Evolutionary conservation across 2,113 vertebrate genomes (phyloP).

Genomic region (Anolis sagrei): DNA sequence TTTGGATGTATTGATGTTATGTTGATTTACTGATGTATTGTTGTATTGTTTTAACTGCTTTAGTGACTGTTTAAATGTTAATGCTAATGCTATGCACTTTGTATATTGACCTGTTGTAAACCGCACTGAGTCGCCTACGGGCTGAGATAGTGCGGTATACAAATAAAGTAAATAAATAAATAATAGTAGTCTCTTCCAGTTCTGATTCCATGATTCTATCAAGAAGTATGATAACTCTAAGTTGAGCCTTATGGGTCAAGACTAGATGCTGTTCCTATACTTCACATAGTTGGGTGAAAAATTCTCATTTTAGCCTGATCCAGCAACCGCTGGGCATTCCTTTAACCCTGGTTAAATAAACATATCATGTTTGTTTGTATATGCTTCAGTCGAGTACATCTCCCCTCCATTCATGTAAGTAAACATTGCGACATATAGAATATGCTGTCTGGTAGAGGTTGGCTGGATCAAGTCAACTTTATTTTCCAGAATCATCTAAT

Average conservation of each 20-base stretch:
- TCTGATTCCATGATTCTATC: not conserved
- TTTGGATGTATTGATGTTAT: too few species aligned
- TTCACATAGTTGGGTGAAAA: not conserved
- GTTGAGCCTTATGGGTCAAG: not conserved
- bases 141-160: too few species aligned
- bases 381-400: not conserved
- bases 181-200: too few species aligned
- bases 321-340: not conserved
- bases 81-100: too few species aligned
- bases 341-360: conserved; percentile 2
- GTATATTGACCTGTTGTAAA: too few species aligned
- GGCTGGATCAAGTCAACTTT: not conserved
- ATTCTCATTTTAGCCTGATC: not conserved
- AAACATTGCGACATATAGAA: not conserved
- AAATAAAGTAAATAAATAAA: too few species aligned
- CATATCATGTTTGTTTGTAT: not conserved
- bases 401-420: not conserved
- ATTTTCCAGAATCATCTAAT: not conserved
- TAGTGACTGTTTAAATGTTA: too few species aligned
- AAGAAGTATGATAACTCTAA: not conserved
- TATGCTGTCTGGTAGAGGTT: not conserved
- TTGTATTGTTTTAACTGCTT: too few species aligned
- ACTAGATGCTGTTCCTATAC: not conserved
- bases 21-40: too few species aligned
- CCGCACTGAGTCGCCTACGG: too few species aligned